Percentiles rank a stretch among this genome's conserved stretches.
Evolutionary conservation across 2,888 invertebrate genomes (phyloP).

Genomic region (Timandra comae): DNA sequence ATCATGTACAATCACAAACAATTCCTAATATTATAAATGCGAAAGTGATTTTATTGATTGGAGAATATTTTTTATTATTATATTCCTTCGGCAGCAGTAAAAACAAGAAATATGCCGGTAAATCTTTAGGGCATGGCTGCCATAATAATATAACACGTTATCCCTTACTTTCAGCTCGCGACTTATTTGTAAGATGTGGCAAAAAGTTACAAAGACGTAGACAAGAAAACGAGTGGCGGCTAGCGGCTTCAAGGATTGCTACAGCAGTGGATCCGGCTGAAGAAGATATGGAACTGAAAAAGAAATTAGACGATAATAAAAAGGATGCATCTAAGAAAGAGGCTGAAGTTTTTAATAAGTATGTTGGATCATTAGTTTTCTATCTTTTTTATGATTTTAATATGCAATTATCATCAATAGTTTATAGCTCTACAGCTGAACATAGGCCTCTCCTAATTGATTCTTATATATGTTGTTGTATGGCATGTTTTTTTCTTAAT

Average conservation of each 20-base stretch:
- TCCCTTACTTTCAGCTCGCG: conserved; percentile 77
- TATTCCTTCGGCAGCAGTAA: no score
- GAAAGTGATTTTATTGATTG: no score
- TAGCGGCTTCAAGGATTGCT: conserved; percentile 72
- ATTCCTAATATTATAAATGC: no score
- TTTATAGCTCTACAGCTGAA: background rate
- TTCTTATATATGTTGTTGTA: no score
- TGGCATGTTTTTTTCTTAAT: no score
- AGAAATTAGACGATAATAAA: conserved; percentile 76
- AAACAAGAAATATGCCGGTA: no score
- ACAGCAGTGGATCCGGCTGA: conserved; percentile 77
- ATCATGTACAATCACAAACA: no score
- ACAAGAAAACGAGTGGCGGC: conserved; percentile 79
- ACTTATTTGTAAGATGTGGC: conserved; percentile 81
- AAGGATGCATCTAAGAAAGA: conserved; percentile 65
- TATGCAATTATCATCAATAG: background rate
- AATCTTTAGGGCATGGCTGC: no score
- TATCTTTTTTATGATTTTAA: background rate
- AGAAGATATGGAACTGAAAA: conserved; percentile 65
- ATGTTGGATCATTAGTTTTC: conserved; percentile 27
- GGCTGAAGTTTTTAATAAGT: conserved; percentile 75
- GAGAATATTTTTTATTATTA: no score
- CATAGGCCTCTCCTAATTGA: background rate
- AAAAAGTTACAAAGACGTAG: conserved; percentile 79
- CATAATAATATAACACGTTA: no score